Conservation (phyloP, 1,140 invertebrate species). For the Zaprionus gabonicus region DNA sequence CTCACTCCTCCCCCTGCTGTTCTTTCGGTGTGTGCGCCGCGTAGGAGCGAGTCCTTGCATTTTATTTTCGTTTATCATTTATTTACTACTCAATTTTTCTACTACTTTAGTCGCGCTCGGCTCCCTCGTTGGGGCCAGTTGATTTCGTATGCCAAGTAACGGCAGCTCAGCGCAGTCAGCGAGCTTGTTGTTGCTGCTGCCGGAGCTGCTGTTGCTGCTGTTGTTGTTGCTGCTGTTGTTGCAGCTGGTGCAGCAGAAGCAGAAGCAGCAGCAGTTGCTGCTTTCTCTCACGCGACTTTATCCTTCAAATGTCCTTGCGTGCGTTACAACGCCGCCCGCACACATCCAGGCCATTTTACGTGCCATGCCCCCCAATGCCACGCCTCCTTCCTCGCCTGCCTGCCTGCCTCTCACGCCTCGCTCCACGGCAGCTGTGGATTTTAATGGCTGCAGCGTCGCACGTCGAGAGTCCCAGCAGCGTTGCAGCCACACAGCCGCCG, state of each 20-base stretch:
- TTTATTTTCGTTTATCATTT: conserved; percentile 84
- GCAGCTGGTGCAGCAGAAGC: conserved; percentile 22
- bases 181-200: conserved; percentile 12
- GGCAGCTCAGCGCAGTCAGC: conserved; percentile 70
- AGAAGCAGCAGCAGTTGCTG: conserved; percentile 33
- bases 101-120: conserved; percentile 74
- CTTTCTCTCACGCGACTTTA: conserved; percentile 75
- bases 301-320: conserved; percentile 83
- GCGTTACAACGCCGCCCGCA: conserved; percentile 71
- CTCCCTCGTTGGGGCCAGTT: conserved; percentile 66
- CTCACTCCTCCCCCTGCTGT: too few relatives aligned
- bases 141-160: conserved; percentile 81
- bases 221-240: not conserved
- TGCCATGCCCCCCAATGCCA: conserved; percentile 11
- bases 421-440: conserved; percentile 63
- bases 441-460: conserved; percentile 80
- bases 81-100: conserved; percentile 83
- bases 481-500: conserved; percentile 24
- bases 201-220: conserved; percentile 4
- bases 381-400: not conserved
- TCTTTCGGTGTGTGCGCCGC: conserved; percentile 24
- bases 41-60: conserved; percentile 66
- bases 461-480: conserved; percentile 72
- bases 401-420: not conserved
- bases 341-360: conserved; percentile 51